Evolutionary conservation across 2,888 invertebrate species (phyloP).

Genomic region (Leptopilina myrica): DNA sequence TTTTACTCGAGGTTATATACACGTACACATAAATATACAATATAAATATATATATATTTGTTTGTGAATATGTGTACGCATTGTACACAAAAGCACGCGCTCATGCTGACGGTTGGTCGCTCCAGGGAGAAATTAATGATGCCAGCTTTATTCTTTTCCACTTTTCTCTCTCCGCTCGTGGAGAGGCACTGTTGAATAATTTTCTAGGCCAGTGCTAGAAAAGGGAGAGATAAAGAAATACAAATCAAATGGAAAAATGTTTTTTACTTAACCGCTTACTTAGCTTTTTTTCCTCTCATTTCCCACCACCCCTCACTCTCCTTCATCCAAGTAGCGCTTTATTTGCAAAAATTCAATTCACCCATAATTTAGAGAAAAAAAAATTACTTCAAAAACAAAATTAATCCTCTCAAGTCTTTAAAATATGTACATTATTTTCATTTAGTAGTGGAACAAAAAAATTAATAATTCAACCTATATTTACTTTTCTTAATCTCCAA

Average conservation of each 20-base stretch:
- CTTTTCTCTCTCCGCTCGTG: conserved; percentile 7
- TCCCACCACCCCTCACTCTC: too few relatives aligned
- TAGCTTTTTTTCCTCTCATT: background rate
- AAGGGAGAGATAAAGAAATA: conserved; percentile 9
- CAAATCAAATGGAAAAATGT: conserved; percentile 17
- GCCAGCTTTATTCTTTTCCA: conserved; percentile 20
- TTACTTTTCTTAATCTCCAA: too few relatives aligned
- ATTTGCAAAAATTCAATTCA: too few relatives aligned
- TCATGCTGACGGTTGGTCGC: conserved; percentile 6
- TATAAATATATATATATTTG: too few relatives aligned
- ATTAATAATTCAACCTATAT: too few relatives aligned
- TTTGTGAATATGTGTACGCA: background rate
- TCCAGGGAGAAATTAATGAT: conserved; percentile 15
- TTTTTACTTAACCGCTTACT: conserved; percentile 1
- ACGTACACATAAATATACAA: too few relatives aligned
- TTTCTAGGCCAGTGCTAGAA: conserved; percentile 12
- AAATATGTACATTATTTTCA: too few relatives aligned
- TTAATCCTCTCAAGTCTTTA: too few relatives aligned
- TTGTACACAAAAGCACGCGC: conserved; percentile 10
- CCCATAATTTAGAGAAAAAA: too few relatives aligned
- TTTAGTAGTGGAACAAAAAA: too few relatives aligned
- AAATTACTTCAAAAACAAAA: too few relatives aligned
- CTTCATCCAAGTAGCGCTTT: too few relatives aligned
- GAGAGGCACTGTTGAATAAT: conserved; percentile 9
- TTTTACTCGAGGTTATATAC: background rate